Base-by-base conservation (phyloP, 92 coral and sea anemone species). In the Diadumene lineata region DNA sequence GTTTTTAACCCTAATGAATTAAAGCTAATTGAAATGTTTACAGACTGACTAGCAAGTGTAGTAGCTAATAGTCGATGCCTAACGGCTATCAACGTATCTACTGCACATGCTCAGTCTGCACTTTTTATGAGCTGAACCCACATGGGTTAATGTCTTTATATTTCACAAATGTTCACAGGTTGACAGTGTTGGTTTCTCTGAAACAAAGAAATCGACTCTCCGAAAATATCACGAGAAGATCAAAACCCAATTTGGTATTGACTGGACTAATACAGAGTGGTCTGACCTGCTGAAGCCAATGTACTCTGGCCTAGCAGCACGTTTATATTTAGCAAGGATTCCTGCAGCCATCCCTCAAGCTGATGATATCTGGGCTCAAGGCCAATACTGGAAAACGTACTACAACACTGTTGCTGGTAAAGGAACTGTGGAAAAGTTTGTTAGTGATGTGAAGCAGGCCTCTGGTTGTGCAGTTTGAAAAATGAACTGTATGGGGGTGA, bases 261-360 rank as follows among this genome's bases (percentile, higher is more conserved):
- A 86, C 64, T 89, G 94, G 94, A 30, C 77, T 38, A 19, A 66
- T 25, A 89, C 91, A 0, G 16, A 72, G 16, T 89, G 94, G 94
- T 0, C 32, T n/a, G 86, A 89, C 68, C 81, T 89, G 22, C 11
- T 31, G 33, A 75, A 79, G 60, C 94, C 94, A 57, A 70, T 89
- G 61, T 89, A 82, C 75, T 89, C 94, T 57, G 91, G 94, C 48
- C 64, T 89, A 74, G 94, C 94, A 57, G 86, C 94, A 28, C 91
- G 94, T 43, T 75, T 89, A 32, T 76, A 78, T 27, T 75, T 89
- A 28, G 91, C 84, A 56, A 70, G 82, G 32, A 33, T 89, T 78
- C 81, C 87, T 19, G 80, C 75, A 7, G 29, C 77, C 8, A 72
- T 72, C 27, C 81, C 94, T 0, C 84, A 84, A 21, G 85, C 91